phyloP scores from a whole-genome alignment of 2,113 vertebrate species.

The Polypterus bichir region DNA sequence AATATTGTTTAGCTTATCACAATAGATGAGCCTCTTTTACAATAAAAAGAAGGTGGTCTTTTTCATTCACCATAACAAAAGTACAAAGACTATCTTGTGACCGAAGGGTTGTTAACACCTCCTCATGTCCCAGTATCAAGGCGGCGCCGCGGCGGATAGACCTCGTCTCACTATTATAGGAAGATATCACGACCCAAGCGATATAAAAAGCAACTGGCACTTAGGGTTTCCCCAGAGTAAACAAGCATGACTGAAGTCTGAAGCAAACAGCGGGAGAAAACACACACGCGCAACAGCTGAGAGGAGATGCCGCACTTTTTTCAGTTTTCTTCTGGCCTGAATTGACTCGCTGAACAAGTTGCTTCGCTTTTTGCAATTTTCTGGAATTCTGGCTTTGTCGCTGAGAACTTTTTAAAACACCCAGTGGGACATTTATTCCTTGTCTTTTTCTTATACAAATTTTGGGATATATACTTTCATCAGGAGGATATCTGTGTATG shows the following conservation, averaged over 20 bases:
- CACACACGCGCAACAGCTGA: too few species aligned
- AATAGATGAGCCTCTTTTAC: constrained; percentile 26
- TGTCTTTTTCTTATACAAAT: too few species aligned
- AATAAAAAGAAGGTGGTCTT: constrained; percentile 21
- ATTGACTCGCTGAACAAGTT: too few species aligned
- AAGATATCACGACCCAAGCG: constrained; percentile 24
- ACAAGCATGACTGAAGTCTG: constrained; percentile 20
- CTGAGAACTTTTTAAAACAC: too few species aligned
- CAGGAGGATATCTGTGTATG: too few species aligned
- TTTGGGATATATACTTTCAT: too few species aligned
- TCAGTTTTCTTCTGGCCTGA: too few species aligned
- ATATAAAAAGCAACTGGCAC: constrained; percentile 19
- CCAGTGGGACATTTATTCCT: too few species aligned
- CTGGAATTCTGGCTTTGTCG: too few species aligned
- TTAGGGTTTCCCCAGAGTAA: constrained; percentile 21
- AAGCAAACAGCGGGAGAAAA: too few species aligned
- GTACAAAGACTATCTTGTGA: constrained; percentile 46
- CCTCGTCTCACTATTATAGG: constrained; percentile 28
- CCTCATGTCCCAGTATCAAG: constrained; percentile 34
- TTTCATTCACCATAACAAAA: constrained; percentile 49
- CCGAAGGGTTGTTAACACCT: constrained; percentile 34
- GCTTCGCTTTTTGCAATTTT: too few species aligned
- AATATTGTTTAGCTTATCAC: constrained; percentile 37
- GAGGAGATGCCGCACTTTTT: too few species aligned
- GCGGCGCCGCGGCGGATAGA: constrained; percentile 27